phyloP scores from a whole-genome alignment of 2,113 vertebrate species.

The Marmota flaviventris region DNA sequence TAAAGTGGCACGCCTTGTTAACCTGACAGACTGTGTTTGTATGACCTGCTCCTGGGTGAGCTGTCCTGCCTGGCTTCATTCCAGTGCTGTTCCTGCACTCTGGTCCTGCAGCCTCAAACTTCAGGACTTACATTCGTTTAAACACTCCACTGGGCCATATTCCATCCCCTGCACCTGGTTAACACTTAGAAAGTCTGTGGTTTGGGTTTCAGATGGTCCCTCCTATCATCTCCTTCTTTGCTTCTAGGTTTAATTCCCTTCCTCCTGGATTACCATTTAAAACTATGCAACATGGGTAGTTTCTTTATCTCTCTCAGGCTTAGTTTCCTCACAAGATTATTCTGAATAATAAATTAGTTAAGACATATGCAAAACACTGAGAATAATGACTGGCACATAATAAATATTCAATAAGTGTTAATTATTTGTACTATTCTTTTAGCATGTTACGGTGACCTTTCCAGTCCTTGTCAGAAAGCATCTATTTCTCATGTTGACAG shows the following conservation, averaged over 20 bases:
- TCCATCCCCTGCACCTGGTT: not conserved
- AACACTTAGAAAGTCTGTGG: not conserved
- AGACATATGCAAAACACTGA: not conserved
- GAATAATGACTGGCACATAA: not conserved
- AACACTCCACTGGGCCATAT: accelerated
- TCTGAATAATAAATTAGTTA: constrained; percentile 27
- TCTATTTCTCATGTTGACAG: not conserved
- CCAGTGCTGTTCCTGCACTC: not conserved
- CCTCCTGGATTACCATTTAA: not conserved
- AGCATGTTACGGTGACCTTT: not conserved
- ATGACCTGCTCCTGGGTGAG: not conserved
- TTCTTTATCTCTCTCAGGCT: not conserved
- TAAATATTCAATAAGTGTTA: not conserved
- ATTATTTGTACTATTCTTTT: not conserved
- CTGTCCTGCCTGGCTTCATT: not conserved
- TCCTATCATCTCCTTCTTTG: not conserved
- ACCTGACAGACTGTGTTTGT: not conserved
- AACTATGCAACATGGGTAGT: not conserved
- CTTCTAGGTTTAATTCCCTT: not conserved
- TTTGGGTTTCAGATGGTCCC: not conserved
- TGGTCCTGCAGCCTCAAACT: not conserved
- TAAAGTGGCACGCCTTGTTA: not conserved
- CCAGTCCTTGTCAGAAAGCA: not conserved
- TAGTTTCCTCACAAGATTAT: not conserved
- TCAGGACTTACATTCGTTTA: not conserved